Conservation (phyloP, 2,888 invertebrate species). For the Chrysolina haemoptera region DNA sequence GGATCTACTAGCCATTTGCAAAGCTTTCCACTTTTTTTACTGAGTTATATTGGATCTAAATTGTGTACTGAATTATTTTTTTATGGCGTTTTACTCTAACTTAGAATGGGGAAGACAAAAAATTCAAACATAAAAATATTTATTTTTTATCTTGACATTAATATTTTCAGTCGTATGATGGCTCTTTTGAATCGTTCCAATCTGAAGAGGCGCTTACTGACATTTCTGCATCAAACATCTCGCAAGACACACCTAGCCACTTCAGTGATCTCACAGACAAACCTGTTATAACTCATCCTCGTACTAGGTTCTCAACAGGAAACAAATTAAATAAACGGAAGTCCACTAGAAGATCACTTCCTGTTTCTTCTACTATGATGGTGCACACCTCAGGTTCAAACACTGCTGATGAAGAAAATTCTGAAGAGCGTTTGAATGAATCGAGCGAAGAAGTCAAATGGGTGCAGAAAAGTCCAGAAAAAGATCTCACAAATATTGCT, state of each 20-base stretch:
- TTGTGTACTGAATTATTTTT: too few relatives aligned
- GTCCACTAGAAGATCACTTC: constrained; percentile 25
- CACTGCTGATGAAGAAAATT: background rate
- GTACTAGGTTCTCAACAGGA: constrained; percentile 28
- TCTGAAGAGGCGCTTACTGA: constrained; percentile 31
- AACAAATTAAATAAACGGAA: constrained; percentile 9
- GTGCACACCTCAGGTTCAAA: background rate
- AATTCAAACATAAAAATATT: too few relatives aligned
- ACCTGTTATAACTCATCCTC: constrained; percentile 36
- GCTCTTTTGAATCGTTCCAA: constrained; percentile 22
- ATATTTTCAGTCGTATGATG: constrained; percentile 6
- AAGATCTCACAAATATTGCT: constrained; percentile 50
- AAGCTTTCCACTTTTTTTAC: too few relatives aligned
- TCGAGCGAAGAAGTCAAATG: background rate
- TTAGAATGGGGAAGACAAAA: too few relatives aligned
- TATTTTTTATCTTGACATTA: too few relatives aligned
- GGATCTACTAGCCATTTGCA: too few relatives aligned
- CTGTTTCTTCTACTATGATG: background rate
- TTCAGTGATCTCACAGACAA: constrained; percentile 35
- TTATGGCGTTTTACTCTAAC: too few relatives aligned
- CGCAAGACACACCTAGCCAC: constrained; percentile 31
- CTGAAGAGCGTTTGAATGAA: background rate
- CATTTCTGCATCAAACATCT: constrained; percentile 10
- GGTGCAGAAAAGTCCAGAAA: constrained; percentile 12
- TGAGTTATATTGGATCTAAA: too few relatives aligned